Evolutionary conservation across 2,797 vertebrate species (phyloP).

Genomic region (Xenopus petersii): DNA sequence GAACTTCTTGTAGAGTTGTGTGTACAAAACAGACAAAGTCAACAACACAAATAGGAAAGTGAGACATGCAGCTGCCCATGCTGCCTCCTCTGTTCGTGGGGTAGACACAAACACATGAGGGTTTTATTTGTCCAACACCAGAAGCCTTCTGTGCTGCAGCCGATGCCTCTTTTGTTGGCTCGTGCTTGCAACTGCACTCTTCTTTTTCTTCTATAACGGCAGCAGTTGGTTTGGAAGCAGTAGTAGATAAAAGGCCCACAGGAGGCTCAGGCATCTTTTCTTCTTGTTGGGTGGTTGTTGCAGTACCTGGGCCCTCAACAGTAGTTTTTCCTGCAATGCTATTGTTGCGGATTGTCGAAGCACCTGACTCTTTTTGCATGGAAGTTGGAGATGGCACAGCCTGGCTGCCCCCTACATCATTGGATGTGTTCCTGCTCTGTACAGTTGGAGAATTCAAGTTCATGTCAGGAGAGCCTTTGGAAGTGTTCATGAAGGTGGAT

Average conservation of each 20-base stretch:
- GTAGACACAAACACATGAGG: conserved; percentile 53
- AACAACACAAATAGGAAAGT: conserved; percentile 82
- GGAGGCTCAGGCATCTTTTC: not conserved
- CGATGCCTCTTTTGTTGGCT: not conserved
- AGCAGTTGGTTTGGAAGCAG: not conserved
- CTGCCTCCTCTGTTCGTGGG: conserved; percentile 75
- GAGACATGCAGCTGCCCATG: conserved; percentile 83
- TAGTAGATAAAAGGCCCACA: not conserved
- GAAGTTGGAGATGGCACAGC: too few relatives aligned
- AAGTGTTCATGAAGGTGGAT: not conserved
- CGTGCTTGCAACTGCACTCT: conserved; percentile 19
- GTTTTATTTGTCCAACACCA: conserved; percentile 25
- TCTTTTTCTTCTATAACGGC: not conserved
- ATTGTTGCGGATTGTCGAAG: not conserved
- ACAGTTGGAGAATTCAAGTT: not conserved
- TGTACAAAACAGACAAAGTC: conserved; percentile 79
- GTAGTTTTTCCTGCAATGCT: not conserved
- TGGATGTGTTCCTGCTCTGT: not conserved
- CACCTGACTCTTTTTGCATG: too few relatives aligned
- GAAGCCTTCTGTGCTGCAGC: conserved; percentile 37
- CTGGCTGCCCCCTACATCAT: too few relatives aligned
- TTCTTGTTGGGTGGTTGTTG: not conserved
- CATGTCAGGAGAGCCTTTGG: not conserved
- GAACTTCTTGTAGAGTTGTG: conserved; percentile 81
- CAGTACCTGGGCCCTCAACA: too few relatives aligned